Evolutionary conservation across 2,113 vertebrate genomes (phyloP).

Genomic region (Corvus moneduloides): DNA sequence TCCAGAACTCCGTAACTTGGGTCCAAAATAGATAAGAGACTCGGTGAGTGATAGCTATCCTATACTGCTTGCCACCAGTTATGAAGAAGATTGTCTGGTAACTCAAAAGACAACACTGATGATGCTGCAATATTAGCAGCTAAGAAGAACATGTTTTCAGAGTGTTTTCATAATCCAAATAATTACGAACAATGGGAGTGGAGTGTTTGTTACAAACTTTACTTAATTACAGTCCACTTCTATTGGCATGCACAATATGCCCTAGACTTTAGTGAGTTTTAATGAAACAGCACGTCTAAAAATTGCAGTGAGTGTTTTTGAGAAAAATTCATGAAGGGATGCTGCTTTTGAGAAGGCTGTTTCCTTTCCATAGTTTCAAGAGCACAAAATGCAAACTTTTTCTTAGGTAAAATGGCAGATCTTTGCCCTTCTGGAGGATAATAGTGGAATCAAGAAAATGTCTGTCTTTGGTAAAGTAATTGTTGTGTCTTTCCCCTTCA

Average conservation of each 20-base stretch:
- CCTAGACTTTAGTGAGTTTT: not conserved
- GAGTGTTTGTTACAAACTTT: not conserved
- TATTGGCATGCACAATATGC: not conserved
- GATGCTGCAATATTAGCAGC: not conserved
- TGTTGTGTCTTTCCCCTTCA: not conserved
- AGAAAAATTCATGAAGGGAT: not conserved
- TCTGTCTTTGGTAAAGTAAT: not conserved
- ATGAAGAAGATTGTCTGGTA: not conserved
- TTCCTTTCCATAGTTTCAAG: not conserved
- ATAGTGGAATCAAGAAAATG: not conserved
- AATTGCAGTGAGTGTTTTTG: not conserved
- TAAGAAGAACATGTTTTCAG: not conserved
- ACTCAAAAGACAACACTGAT: not conserved
- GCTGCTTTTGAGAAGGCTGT: not conserved
- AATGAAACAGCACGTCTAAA: not conserved
- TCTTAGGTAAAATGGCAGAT: not conserved
- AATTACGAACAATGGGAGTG: not conserved
- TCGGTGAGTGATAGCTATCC: not conserved
- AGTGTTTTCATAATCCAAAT: not conserved
- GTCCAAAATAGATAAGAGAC: not conserved
- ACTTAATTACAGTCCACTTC: not conserved
- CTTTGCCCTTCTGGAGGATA: not conserved
- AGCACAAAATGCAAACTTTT: not conserved
- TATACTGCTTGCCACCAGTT: not conserved
- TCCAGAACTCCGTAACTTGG: not conserved